Conservation (phyloP, 2,888 invertebrate genomes). For the Sesamia inferens region DNA sequence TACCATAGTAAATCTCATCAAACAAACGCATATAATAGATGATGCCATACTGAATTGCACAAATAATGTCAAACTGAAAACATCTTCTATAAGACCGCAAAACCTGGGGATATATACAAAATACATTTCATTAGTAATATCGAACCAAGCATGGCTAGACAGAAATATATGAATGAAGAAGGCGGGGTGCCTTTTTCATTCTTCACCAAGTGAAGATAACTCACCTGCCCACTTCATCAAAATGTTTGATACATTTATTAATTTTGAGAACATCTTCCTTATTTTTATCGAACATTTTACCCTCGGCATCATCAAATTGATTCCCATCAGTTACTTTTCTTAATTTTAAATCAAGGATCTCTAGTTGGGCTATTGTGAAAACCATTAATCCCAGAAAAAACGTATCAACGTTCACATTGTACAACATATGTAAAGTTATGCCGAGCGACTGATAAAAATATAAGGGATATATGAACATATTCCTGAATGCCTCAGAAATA, state of each 20-base stretch:
- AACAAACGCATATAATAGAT: conserved; percentile 78
- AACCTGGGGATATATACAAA: conserved; percentile 67
- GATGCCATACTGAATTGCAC: conserved; percentile 78
- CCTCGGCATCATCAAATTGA: conserved; percentile 15
- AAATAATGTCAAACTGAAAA: conserved; percentile 76
- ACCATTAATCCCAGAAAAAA: conserved; percentile 77
- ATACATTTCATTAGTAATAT: neutral
- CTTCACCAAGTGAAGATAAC: too few species aligned
- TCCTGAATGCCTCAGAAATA: conserved; percentile 67
- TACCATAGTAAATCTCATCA: conserved; percentile 81
- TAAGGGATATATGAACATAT: conserved; percentile 70
- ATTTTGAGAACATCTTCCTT: conserved; percentile 63
- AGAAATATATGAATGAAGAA: neutral
- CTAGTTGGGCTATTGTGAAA: conserved; percentile 75
- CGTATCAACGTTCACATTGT: conserved; percentile 75
- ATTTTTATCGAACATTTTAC: conserved; percentile 36
- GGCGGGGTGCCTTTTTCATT: too few species aligned
- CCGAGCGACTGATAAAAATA: conserved; percentile 77
- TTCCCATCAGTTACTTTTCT: conserved; percentile 65
- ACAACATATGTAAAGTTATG: conserved; percentile 74
- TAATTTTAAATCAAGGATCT: conserved; percentile 75
- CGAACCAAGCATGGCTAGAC: neutral
- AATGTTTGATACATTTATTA: conserved; percentile 73
- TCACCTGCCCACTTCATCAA: conserved; percentile 72
- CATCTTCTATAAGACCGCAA: conserved; percentile 72